Base-by-base conservation (phyloP, 2,113 vertebrate genomes). In the Hydrolagus affinis region DNA sequence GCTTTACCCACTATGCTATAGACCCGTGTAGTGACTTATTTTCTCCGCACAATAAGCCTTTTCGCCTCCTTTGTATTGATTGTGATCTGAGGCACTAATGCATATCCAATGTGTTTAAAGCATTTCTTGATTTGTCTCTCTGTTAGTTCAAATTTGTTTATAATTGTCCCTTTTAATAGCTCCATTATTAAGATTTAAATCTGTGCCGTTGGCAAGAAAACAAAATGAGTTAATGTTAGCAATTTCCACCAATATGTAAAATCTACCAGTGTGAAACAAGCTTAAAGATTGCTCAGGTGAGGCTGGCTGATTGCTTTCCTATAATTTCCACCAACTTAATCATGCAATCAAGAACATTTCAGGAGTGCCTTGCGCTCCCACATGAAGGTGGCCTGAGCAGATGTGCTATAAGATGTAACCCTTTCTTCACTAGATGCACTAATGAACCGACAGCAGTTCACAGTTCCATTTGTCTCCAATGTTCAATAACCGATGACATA, bases 71-170 rank as follows among this genome's bases (percentile, higher is more conserved):
- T 6, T 44, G 1, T 44, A 44, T 44, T 44, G 76, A 57, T 23
- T 12, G n/a, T 17, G 57, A 28, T 64, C 3, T 23, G 10, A 21
- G 44, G 12, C 23, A 9, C 1, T 9, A 60, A 28, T 23, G 23
- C 14, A 23, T 14, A 80, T 15, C 4, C 25, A 73, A 15, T 3
- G 44, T 44, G 2, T 44, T 44, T 44, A 3, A n/a, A 17, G 76
- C 59, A 80, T 23, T 59, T 64, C 62, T 80, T 25, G 14, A 7
- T 60, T 25, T 25, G 75, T 78, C 75, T 2, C 15, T 78, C 56
- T 80, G 76, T 64, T 80, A 1, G 76, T 28, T 44, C n/a, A 62
- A 80, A 80, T 80, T 62, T 80, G 59, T n/a, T n/a, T 28, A 23
- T 25, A 80, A 64, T 64, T 64, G 56, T 14, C 44, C 57, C 14